phyloP scores from a whole-genome alignment of 23 tunicate species.

The Ascidia mentula region DNA sequence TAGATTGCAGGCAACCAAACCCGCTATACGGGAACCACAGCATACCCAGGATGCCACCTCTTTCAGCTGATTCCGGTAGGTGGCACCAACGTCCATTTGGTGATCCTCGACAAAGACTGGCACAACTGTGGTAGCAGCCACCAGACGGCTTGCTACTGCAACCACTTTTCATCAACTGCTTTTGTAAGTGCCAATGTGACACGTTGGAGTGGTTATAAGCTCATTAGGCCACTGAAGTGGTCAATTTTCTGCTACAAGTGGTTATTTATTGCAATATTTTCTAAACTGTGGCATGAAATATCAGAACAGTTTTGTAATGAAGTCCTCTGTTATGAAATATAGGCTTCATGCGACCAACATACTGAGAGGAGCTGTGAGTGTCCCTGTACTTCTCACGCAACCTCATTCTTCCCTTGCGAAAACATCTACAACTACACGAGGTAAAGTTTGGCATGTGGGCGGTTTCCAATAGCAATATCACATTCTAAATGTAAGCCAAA shows the following conservation, averaged over 20 bases:
- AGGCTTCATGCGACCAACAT: background rate
- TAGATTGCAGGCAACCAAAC: background rate
- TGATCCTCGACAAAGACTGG: background rate
- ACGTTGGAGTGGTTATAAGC: no score
- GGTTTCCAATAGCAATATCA: no score
- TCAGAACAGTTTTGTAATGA: no score
- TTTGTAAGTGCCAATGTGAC: no score
- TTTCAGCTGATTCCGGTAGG: constrained; percentile 15
- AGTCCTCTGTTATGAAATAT: no score
- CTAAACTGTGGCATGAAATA: no score
- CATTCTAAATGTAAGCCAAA: no score
- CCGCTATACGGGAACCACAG: background rate
- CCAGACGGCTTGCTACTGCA: background rate
- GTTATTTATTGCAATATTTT: no score
- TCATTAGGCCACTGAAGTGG: no score
- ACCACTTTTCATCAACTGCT: background rate
- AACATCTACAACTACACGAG: background rate
- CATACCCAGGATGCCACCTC: background rate
- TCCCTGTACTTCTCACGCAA: background rate
- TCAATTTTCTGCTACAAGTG: no score
- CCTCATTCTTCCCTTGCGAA: background rate
- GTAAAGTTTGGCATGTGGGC: no score
- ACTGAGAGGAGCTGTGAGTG: background rate
- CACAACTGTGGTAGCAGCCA: background rate
- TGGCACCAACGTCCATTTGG: constrained; percentile 11